These are phyloP conservation scores for Nineta flava DNA, from an alignment of 2,888 invertebrate genomes.

Conservation along the genomic window DNA sequence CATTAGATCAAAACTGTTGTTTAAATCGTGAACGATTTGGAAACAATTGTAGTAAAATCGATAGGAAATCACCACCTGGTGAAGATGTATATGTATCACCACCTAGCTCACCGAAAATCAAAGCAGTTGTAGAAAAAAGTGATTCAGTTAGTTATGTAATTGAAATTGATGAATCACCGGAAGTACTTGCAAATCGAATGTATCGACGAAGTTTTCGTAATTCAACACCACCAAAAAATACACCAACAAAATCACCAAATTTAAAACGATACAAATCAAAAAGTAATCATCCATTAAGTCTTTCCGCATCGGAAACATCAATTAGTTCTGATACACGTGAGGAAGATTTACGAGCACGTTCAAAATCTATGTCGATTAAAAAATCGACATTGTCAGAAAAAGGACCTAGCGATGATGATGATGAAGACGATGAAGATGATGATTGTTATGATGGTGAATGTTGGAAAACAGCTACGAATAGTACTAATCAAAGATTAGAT, in stretches of 20 bases:
- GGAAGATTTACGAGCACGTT: slow-evolving; percentile 23
- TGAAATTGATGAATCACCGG: slow-evolving; percentile 58
- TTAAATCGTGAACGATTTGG: slow-evolving; percentile 12
- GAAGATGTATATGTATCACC: slow-evolving; percentile 33
- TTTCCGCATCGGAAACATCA: slow-evolving; percentile 36
- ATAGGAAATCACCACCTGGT: slow-evolving; percentile 16
- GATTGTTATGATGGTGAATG: slow-evolving; percentile 8
- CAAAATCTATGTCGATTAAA: slow-evolving; percentile 26
- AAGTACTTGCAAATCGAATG: slow-evolving; percentile 52
- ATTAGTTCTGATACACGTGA: slow-evolving; percentile 24
- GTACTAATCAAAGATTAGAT: not conserved
- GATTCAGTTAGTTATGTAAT: slow-evolving; percentile 79
- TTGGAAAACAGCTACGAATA: slow-evolving; percentile 6
- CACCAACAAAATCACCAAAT: slow-evolving; percentile 23
- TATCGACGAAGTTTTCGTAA: slow-evolving; percentile 51
- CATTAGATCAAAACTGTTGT: slow-evolving; percentile 20
- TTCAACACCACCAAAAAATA: slow-evolving; percentile 27
- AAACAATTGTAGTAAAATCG: slow-evolving; percentile 2
- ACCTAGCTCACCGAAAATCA: slow-evolving; percentile 57
- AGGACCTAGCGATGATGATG: slow-evolving; percentile 1
- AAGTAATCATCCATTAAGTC: slow-evolving; percentile 23
- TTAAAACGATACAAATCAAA: slow-evolving; percentile 29
- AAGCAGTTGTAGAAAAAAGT: slow-evolving; percentile 69
- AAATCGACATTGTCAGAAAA: not conserved
- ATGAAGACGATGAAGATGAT: slow-evolving; percentile 1